Evolutionary conservation across 2,888 invertebrate genomes (phyloP), one percentile per base, ranked within the genome.

Genomic region (Lydus trimaculatus): DNA sequence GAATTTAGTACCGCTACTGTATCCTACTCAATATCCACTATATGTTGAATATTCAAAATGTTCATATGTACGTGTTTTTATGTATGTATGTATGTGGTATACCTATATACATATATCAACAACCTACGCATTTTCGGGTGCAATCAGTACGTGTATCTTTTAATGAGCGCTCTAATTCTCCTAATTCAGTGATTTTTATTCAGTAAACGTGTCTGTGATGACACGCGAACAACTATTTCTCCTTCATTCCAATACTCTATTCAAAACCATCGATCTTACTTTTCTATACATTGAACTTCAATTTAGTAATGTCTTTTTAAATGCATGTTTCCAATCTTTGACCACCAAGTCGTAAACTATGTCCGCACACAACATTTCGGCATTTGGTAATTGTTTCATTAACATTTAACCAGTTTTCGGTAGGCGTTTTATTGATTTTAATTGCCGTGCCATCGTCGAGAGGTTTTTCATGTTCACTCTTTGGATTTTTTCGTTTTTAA

Each of bases 141-240:
- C 79, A 80, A 81, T 81, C 80, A 73, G 67, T 70, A 23, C 70
- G 75, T 84, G 84, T 84, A 84, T 84, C 84, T 80, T 81, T 83
- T 84, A 85, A 84, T 84, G 84, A 84, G 84, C 78, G 80, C 76
- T 78, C 83, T 81, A 82, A 82, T 82, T 83, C 82, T 59, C 79
- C 83, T 84, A 84, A 84, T 84, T 84, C 80, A 80, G 80, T 79
- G 78, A 81, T 82, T 81, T 80, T 81, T 78, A 80, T 80, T 80
- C 80, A 72, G 25, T 52, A 66, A 65, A 58, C 76, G 72, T 72
- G 76, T 65, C 66, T 43, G 70, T 61, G 56, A 65, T 68, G 75
- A 79, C 79, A 79, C 79, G 80, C 79, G 77, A 79, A 77, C 75
- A 68, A 73, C 74, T 74, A 66, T 75, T 76, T 77, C 69, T 71